These are phyloP conservation scores for Hassar affinis DNA, from an alignment of 2,113 vertebrate genomes.

Conservation along the genomic window DNA sequence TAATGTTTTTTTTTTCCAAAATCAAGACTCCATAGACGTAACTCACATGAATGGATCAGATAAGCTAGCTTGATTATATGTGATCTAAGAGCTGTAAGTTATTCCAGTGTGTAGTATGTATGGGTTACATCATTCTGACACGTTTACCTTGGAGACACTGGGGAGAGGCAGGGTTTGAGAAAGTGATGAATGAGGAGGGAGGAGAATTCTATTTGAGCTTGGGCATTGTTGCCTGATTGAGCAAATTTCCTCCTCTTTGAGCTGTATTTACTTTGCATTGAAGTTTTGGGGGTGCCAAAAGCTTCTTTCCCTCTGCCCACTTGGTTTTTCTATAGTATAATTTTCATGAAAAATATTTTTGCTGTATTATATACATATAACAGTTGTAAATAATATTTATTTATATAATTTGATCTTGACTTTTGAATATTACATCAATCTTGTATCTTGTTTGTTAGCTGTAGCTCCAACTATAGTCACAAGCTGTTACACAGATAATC, in stretches of 20 bases:
- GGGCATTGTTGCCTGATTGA: constrained; percentile 8
- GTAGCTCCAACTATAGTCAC: neutral
- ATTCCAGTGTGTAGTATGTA: neutral
- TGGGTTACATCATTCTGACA: constrained; percentile 19
- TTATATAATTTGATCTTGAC: neutral
- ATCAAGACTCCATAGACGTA: neutral
- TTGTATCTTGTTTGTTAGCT: too few species aligned
- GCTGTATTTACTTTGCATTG: too few species aligned
- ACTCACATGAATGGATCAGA: neutral
- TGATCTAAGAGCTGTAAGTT: neutral
- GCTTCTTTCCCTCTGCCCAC: neutral
- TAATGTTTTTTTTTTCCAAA: neutral
- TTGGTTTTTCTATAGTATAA: neutral
- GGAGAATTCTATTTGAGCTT: neutral
- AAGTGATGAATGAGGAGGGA: neutral
- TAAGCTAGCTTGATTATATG: neutral
- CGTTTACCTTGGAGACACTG: constrained; percentile 4
- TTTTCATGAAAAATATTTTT: neutral
- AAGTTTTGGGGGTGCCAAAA: neutral
- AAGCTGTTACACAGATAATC: neutral
- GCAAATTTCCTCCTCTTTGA: neutral
- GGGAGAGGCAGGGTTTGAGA: constrained; percentile 2
- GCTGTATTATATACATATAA: neutral
- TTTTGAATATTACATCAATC: neutral
- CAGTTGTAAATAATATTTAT: neutral